Conservation (phyloP, 1,140 invertebrate genomes). For the Melitaea cinxia region DNA sequence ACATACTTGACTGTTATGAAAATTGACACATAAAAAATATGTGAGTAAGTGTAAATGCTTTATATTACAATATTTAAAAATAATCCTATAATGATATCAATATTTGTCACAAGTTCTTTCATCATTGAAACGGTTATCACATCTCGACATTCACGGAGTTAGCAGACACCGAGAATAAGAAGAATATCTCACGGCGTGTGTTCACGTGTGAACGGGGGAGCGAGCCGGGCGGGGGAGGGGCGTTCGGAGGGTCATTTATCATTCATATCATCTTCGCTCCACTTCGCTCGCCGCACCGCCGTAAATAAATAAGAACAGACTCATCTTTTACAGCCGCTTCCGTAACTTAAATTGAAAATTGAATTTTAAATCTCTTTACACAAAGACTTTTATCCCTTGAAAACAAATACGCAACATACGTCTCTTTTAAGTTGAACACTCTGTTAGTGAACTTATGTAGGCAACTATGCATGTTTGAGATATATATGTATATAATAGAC, state of each 20-base stretch:
- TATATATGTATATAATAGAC: slow-evolving; percentile 68
- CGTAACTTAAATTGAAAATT: slow-evolving; percentile 38
- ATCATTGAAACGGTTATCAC: slow-evolving; percentile 59
- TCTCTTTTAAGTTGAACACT: slow-evolving; percentile 35
- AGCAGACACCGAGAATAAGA: slow-evolving; percentile 61
- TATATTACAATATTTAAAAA: background rate
- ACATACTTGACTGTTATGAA: too few relatives aligned
- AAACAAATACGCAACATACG: slow-evolving; percentile 33
- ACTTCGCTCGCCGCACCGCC: slow-evolving; percentile 80
- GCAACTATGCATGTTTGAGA: slow-evolving; percentile 74
- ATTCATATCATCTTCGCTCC: slow-evolving; percentile 82
- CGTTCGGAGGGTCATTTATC: slow-evolving; percentile 79
- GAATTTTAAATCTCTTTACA: slow-evolving; percentile 25
- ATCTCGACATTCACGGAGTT: slow-evolving; percentile 55
- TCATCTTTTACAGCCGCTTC: slow-evolving; percentile 78
- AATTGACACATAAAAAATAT: too few relatives aligned
- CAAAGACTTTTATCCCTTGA: slow-evolving; percentile 38
- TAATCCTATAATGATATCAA: background rate
- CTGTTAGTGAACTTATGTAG: slow-evolving; percentile 65
- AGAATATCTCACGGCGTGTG: slow-evolving; percentile 64
- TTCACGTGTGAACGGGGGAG: slow-evolving; percentile 71
- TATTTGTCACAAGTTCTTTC: slow-evolving; percentile 43
- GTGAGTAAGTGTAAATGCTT: background rate
- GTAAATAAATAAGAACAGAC: slow-evolving; percentile 82
- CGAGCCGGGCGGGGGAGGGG: slow-evolving; percentile 40